phyloP scores from a whole-genome alignment of 2,797 vertebrate species.

The Sebastes oblongus region DNA sequence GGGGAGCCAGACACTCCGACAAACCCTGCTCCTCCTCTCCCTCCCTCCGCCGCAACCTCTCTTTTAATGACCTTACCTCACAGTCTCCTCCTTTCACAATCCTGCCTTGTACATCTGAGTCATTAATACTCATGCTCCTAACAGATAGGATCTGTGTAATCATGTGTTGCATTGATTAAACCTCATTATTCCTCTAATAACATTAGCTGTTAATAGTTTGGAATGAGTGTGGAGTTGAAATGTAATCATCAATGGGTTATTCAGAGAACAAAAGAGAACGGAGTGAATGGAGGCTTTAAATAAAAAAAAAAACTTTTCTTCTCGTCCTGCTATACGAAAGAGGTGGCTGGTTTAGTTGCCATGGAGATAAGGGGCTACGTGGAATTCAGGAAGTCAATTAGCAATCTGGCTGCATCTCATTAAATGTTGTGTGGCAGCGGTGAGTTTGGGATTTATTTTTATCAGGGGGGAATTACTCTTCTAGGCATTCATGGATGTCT shows the following conservation, averaged over 20 bases:
- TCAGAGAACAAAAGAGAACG: slow-evolving; percentile 29
- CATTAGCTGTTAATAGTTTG: slow-evolving; percentile 45
- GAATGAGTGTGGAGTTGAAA: slow-evolving; percentile 29
- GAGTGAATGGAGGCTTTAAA: slow-evolving; percentile 26
- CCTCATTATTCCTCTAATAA: slow-evolving; percentile 50
- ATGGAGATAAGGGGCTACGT: slow-evolving; percentile 76
- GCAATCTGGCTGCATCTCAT: slow-evolving; percentile 81
- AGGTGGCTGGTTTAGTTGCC: slow-evolving; percentile 74
- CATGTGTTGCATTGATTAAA: slow-evolving; percentile 56
- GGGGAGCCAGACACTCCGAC: slow-evolving; percentile 56
- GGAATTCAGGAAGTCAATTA: slow-evolving; percentile 85
- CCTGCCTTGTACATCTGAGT: slow-evolving; percentile 25
- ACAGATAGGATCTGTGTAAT: slow-evolving; percentile 60
- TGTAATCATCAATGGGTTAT: slow-evolving; percentile 49
- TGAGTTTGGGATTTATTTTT: slow-evolving; percentile 60
- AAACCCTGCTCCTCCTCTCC: slow-evolving; percentile 17
- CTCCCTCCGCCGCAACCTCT: slow-evolving; percentile 25
- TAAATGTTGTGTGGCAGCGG: slow-evolving; percentile 64
- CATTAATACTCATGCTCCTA: slow-evolving; percentile 33
- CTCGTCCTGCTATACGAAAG: slow-evolving; percentile 31
- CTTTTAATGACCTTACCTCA: slow-evolving; percentile 40
- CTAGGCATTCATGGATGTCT: slow-evolving; percentile 41
- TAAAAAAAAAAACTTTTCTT: slow-evolving; percentile 24
- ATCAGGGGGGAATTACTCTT: slow-evolving; percentile 9
- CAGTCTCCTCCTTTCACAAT: slow-evolving; percentile 10